These are phyloP conservation scores for Drosophila malerkotliana DNA, from an alignment of 1,140 invertebrate species.

Conservation along the genomic window DNA sequence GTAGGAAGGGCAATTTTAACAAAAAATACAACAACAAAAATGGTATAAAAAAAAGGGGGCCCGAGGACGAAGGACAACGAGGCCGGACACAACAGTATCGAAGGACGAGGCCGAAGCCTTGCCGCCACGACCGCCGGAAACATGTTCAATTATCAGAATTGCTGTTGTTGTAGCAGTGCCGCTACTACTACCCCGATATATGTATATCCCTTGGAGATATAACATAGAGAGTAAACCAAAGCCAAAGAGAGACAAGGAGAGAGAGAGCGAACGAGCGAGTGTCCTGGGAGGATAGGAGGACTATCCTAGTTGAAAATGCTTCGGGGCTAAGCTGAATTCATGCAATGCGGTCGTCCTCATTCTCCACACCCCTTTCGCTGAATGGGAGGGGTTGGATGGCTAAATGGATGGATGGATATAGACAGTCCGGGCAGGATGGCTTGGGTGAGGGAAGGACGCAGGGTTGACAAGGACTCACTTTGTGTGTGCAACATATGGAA, in stretches of 20 bases:
- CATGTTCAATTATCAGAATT: constrained; percentile 76
- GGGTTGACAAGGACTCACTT: constrained; percentile 23
- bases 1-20: constrained; percentile 62
- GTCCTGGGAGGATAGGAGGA: neutral
- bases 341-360: constrained; percentile 57
- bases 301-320: constrained; percentile 28
- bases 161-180: constrained; percentile 27
- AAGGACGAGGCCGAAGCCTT: constrained; percentile 34
- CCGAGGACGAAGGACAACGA: constrained; percentile 23
- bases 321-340: constrained; percentile 61
- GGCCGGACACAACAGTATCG: constrained; percentile 21
- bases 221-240: no score
- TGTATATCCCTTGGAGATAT: constrained; percentile 11
- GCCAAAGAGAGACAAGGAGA: constrained; percentile 18
- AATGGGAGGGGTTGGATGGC: constrained; percentile 12
- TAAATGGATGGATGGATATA: constrained; percentile 18
- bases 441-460: neutral
- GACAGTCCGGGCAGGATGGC: constrained; percentile 10
- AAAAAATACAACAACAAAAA: constrained; percentile 26
- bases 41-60: constrained; percentile 58
- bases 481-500: constrained; percentile 73
- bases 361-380: constrained; percentile 29
- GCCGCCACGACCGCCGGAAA: constrained; percentile 53
- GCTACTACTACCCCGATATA: constrained; percentile 50
- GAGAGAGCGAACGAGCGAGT: constrained; percentile 13